Evolutionary conservation across 2,888 invertebrate species (phyloP).

Genomic region (Morpho deidamia): DNA sequence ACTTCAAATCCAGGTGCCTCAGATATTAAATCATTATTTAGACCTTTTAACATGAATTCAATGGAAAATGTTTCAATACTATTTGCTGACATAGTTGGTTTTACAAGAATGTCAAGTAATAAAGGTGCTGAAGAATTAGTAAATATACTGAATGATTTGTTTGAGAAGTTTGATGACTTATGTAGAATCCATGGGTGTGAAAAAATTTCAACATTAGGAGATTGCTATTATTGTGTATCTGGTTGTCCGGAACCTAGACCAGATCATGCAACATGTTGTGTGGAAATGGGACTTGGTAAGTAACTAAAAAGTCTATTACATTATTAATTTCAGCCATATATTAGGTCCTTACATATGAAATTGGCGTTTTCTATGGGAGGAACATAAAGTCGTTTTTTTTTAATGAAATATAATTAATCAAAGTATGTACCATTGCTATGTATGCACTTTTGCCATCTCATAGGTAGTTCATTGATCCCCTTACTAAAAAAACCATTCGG

Average conservation of each 20-base stretch:
- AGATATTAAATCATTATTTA: constrained; percentile 89
- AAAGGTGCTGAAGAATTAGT: constrained; percentile 98
- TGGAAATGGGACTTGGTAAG: constrained; percentile 95
- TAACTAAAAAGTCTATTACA: constrained; percentile 17
- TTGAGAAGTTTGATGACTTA: constrained; percentile 95
- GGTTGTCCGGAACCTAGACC: constrained; percentile 95
- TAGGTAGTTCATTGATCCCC: too few relatives aligned
- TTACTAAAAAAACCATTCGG: too few relatives aligned
- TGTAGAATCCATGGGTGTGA: constrained; percentile 94
- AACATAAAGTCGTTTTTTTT: too few relatives aligned
- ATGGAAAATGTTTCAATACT: constrained; percentile 98
- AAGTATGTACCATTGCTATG: too few relatives aligned
- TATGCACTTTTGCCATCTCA: too few relatives aligned
- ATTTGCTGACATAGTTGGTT: constrained; percentile 98
- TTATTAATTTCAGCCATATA: too few relatives aligned
- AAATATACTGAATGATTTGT: constrained; percentile 95
- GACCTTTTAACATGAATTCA: constrained; percentile 97
- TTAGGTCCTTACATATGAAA: too few relatives aligned
- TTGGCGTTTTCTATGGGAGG: too few relatives aligned
- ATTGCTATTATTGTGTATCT: constrained; percentile 96
- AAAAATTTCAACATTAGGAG: constrained; percentile 96
- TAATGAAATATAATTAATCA: too few relatives aligned
- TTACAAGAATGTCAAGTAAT: constrained; percentile 97
- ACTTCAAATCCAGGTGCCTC: constrained; percentile 77
- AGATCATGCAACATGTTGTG: constrained; percentile 96